Base-by-base conservation (phyloP, 2,888 invertebrate species). In the Mythimna albipuncta region DNA sequence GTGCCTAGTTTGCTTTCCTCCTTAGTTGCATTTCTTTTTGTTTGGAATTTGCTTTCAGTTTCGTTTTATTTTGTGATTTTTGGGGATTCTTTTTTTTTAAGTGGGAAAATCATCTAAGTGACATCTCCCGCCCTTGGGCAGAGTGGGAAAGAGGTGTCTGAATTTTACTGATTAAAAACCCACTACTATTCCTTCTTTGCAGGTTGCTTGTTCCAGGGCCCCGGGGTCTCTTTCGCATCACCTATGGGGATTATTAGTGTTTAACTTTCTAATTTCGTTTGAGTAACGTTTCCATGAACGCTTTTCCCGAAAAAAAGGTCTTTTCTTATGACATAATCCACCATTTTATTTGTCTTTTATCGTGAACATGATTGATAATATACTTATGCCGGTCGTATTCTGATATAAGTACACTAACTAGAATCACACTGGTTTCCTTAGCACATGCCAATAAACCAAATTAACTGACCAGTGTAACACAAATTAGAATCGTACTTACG, bases 401-500 rank as follows among this genome's bases (percentile, higher is more conserved):
- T 47, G 44, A 57, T 50, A 10, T 44, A 21, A 59, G 44, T 35
- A 55, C n/a, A 67, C 16, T 61, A 62, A 10, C 26, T 32, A 67
- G 52, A 52, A 70, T 44, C 50, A 16, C 54, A 32, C 47, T 54
- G 19, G 11, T 74, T 73, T 63, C 13, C 47, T 61, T 5, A 65
- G 38, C 59, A 64, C 64, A 64, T 41, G 55, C 5, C 58, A n/a
- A 54, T 54, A 50, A 47, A 11, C 54, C 32, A n/a, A 26, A 11
- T 26, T 35, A 26, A 16, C 21, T 11, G 64, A 59, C 61, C 35
- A 63, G 52, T 69, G 58, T 67, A 19, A 62, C 50, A 62, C 61
- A 47, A 69, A 79, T 59, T 69, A 74, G 67, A 64, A 71, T 69
- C 64, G 55, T 82, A 82, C 84, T 83, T 67, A 79, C 83, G 74